A percentile compares a stretch with the other conserved stretches of the same genome.
phyloP scores from a whole-genome alignment of 2,797 vertebrate genomes.

The Catamblyrhynchus diadema region DNA sequence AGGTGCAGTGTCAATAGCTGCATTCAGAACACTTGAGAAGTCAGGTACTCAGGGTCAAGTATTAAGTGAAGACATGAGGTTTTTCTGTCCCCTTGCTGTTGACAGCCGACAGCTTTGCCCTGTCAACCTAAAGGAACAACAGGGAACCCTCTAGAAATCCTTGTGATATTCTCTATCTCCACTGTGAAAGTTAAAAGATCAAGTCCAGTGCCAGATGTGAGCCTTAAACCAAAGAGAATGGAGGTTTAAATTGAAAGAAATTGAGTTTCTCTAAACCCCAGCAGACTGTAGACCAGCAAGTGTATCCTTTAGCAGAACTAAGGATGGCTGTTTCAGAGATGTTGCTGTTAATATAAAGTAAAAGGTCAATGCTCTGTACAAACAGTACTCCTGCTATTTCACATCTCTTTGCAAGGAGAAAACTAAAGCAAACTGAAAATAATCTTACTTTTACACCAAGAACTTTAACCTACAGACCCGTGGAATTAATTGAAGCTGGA shows the following conservation, averaged over 20 bases:
- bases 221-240: neutral
- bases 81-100: neutral
- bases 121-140: neutral
- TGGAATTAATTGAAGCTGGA: neutral
- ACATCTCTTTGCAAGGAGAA: neutral
- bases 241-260: neutral
- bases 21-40: neutral
- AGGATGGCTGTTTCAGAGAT: neutral
- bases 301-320: neutral
- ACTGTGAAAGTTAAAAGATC: neutral
- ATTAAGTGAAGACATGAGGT: neutral
- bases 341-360: neutral
- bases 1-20: neutral
- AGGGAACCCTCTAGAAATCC: neutral
- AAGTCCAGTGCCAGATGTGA: neutral
- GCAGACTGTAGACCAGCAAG: neutral
- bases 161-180: rapidly evolving
- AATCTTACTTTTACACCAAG: neutral
- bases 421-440: neutral
- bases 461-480: neutral
- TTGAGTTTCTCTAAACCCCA: neutral
- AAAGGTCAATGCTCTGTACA: neutral
- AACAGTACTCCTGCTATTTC: neutral
- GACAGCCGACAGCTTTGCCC: neutral
- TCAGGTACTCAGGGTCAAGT: neutral